Evolutionary conservation across 2,797 vertebrate genomes (phyloP).

Genomic region (Lepus townsendii): DNA sequence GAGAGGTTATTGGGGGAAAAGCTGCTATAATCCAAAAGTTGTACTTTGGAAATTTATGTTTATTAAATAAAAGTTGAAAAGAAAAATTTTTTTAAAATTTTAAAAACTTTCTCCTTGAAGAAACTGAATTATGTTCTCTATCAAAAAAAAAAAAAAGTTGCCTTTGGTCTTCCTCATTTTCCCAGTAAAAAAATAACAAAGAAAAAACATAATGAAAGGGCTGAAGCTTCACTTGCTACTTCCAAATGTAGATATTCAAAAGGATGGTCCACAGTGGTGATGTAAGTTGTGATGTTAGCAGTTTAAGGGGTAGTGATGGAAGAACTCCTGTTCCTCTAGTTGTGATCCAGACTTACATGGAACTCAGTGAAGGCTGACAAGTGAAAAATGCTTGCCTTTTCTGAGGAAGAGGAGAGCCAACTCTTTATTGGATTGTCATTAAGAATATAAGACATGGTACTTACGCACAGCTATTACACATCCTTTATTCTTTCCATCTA

Average conservation of each 20-base stretch:
- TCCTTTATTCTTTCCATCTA: not conserved
- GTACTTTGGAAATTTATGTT: no score
- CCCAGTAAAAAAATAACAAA: constrained; percentile 37
- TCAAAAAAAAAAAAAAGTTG: constrained; percentile 52
- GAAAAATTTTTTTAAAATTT: not conserved
- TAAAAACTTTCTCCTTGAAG: constrained; percentile 47
- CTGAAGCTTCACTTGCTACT: not conserved
- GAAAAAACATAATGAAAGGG: constrained; percentile 30
- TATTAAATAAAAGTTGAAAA: no score
- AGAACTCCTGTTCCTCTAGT: not conserved
- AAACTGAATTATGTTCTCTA: not conserved
- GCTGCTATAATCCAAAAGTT: no score
- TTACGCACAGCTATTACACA: not conserved
- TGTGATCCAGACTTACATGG: not conserved
- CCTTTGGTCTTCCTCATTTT: not conserved
- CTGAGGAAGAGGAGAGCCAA: not conserved
- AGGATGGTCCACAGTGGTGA: not conserved
- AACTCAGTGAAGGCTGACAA: not conserved
- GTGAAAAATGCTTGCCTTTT: not conserved
- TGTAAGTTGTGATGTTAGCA: not conserved
- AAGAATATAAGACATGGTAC: not conserved
- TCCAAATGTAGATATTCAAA: constrained; percentile 19
- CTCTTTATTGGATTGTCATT: not conserved
- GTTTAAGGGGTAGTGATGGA: not conserved
- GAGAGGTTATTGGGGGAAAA: no score